phyloP scores from a whole-genome alignment of 2,888 invertebrate genomes.

The Trissolcus japonicus region DNA sequence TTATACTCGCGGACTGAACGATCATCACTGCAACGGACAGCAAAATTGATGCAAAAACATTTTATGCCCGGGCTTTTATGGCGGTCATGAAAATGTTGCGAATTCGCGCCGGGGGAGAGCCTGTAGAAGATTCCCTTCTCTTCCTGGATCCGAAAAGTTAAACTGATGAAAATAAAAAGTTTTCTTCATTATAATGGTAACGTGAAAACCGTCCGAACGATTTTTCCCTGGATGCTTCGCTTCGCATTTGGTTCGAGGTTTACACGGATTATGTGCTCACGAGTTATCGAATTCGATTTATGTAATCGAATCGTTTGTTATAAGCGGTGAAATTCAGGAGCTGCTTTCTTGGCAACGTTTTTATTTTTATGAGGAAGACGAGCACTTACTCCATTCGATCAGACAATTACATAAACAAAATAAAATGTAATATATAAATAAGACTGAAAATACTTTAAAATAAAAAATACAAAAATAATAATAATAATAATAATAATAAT shows the following conservation, averaged over 20 bases:
- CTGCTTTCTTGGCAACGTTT: slow-evolving; percentile 1
- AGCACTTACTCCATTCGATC: no score
- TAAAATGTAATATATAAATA: no score
- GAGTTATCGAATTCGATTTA: slow-evolving; percentile 11
- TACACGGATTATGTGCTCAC: slow-evolving; percentile 6
- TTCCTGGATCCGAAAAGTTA: slow-evolving; percentile 28
- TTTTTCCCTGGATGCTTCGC: no score
- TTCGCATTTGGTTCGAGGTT: no score
- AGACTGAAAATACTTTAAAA: no score
- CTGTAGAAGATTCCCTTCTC: slow-evolving; percentile 27
- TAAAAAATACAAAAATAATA: no score
- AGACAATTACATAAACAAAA: no score
- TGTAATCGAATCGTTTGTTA: slow-evolving; percentile 18
- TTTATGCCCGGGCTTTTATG: slow-evolving; percentile 43
- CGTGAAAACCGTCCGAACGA: no score
- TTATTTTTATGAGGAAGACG: no score
- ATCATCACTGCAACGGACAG: slow-evolving; percentile 44
- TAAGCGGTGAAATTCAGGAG: slow-evolving; percentile 11
- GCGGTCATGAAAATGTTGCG: slow-evolving; percentile 46
- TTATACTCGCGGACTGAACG: slow-evolving; percentile 37
- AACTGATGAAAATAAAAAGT: slow-evolving; percentile 27
- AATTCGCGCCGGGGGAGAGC: slow-evolving; percentile 35
- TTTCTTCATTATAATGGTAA: not conserved
- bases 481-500: no score
- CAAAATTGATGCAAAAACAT: slow-evolving; percentile 50